A percentile compares a stretch with the other conserved stretches of the same genome.
phyloP scores from a whole-genome alignment of 2,888 invertebrate genomes.

The Epsilonema sp. region DNA sequence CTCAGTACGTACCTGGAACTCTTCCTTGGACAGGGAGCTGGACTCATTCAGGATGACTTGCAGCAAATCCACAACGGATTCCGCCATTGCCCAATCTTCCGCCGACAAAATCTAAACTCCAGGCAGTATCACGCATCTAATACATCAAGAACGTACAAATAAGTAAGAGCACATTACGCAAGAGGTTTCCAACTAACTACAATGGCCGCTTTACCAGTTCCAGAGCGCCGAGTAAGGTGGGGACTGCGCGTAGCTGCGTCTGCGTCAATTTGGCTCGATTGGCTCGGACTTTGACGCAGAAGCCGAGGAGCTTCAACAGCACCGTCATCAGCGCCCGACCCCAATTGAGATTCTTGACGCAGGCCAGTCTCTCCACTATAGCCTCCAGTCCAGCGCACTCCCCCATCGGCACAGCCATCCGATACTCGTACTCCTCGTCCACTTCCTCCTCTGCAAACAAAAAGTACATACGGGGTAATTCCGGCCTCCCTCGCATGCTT shows the following conservation, averaged over 20 bases:
- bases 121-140: too few species aligned
- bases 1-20: conserved; percentile 7
- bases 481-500: too few species aligned
- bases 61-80: conserved; percentile 2
- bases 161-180: too few species aligned
- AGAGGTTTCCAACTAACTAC: too few species aligned
- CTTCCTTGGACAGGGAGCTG: background rate
- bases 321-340: conserved; percentile 71
- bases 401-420: conserved; percentile 63
- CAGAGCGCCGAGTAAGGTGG: conserved; percentile 59
- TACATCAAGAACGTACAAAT: too few species aligned
- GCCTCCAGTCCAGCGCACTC: conserved; percentile 53
- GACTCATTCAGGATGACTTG: conserved; percentile 3
- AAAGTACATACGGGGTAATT: too few species aligned
- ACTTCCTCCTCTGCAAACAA: conserved; percentile 65
- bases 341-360: conserved; percentile 4
- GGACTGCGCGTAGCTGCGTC: conserved; percentile 59
- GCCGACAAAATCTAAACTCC: too few species aligned
- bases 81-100: too few species aligned
- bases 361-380: conserved; percentile 30
- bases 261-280: conserved; percentile 76
- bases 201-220: too few species aligned
- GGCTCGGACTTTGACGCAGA: conserved; percentile 61
- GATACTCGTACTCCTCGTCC: conserved; percentile 81
- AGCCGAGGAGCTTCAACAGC: conserved; percentile 62